Evolutionary conservation across 1,140 invertebrate species (phyloP).

Genomic region (Mactra quadrangularis): DNA sequence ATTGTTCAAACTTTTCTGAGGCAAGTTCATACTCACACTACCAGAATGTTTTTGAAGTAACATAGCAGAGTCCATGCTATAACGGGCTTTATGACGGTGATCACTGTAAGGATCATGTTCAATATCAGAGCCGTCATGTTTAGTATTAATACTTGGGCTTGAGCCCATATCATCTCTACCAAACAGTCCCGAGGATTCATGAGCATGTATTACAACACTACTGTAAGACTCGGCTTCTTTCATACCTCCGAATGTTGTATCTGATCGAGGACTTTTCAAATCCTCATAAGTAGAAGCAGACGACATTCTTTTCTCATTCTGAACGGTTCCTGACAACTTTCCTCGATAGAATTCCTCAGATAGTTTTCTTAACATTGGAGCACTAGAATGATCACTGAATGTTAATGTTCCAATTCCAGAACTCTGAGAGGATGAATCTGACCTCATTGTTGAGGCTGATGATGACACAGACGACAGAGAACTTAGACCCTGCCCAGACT

Average conservation of each 20-base stretch:
- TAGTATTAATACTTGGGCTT: slow-evolving; percentile 67
- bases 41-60: slow-evolving; percentile 58
- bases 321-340: slow-evolving; percentile 51
- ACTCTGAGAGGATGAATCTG: slow-evolving; percentile 51
- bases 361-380: slow-evolving; percentile 90
- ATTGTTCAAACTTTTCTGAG: slow-evolving; percentile 57
- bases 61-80: slow-evolving; percentile 71
- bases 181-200: slow-evolving; percentile 72
- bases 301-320: slow-evolving; percentile 70
- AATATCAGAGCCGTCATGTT: slow-evolving; percentile 61
- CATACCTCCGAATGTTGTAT: slow-evolving; percentile 69
- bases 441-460: slow-evolving; percentile 3
- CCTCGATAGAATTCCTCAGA: slow-evolving; percentile 78
- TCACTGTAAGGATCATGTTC: slow-evolving; percentile 37
- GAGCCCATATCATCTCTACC: slow-evolving; percentile 76
- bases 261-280: slow-evolving; percentile 64
- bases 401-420: slow-evolving; percentile 54
- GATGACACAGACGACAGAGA: slow-evolving; percentile 53
- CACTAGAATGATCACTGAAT: slow-evolving; percentile 59
- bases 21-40: slow-evolving; percentile 43
- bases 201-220: slow-evolving; percentile 78
- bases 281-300: slow-evolving; percentile 73
- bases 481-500: slow-evolving; percentile 34
- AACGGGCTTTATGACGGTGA: slow-evolving; percentile 51
- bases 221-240: slow-evolving; percentile 78